phyloP scores from a whole-genome alignment of 2,113 vertebrate species.

The Oncorhynchus keta region DNA sequence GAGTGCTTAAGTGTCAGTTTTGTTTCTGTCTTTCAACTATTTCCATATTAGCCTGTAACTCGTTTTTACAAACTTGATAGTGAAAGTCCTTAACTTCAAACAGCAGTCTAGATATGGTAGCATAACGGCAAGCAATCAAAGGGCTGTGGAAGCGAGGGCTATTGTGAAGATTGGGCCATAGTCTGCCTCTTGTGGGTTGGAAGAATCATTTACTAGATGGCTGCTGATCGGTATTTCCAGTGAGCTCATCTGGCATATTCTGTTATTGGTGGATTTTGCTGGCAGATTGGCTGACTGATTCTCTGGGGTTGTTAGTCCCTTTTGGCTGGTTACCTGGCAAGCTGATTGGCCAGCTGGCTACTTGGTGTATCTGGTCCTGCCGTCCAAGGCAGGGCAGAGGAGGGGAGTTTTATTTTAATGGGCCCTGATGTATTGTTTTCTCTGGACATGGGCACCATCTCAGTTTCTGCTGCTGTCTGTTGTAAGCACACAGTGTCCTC shows the following conservation, averaged over 20 bases:
- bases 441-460: background rate
- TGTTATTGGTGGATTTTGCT: background rate
- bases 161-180: background rate
- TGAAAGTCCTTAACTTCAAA: background rate
- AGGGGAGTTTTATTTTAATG: background rate
- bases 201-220: no score
- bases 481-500: background rate
- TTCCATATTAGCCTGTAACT: background rate
- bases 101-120: background rate
- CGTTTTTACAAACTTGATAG: conserved; percentile 5
- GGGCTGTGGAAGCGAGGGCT: background rate
- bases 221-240: no score
- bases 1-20: conserved; percentile 41
- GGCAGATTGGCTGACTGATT: conserved; percentile 14
- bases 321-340: conserved; percentile 11
- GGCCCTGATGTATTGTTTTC: background rate
- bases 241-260: background rate
- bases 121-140: background rate
- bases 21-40: conserved; percentile 19
- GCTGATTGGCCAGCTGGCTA: conserved; percentile 12
- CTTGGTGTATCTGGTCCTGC: background rate
- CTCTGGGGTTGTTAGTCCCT: conserved; percentile 5
- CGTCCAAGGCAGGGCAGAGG: no score
- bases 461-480: background rate
- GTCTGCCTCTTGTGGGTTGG: no score